Evolutionary conservation across 2,888 invertebrate genomes (phyloP), one percentile per base, ranked within the genome.

Genomic region (Acronicta aceris): DNA sequence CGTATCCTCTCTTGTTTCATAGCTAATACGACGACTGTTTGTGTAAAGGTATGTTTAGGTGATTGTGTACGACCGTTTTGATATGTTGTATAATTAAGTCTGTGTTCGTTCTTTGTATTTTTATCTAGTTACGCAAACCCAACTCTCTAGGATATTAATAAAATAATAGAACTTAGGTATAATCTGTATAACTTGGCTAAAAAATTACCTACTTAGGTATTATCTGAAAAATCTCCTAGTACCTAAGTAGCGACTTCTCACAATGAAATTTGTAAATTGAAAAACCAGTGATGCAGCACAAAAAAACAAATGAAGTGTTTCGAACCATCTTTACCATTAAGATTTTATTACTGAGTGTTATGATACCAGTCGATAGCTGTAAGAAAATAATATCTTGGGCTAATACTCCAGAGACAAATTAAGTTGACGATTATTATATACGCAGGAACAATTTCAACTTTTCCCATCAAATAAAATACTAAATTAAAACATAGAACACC

Each of bases 401-500:
- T n/a, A 65, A 65, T 53, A 77, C 88, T 76, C 87, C 53, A 56
- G 84, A 71, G 85, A 60, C 80, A 83, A 82, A 88, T 88, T 85
- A 85, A 75, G 58, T 62, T 67, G 58, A 76, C 66, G 65, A 77
- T 77, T 76, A 78, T 74, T 73, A 79, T 62, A 59, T 74, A 74
- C 78, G 73, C 80, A 77, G 48, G 48, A 83, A 84, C 57, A 59
- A 71, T 86, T 79, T 74, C n/a, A 91, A 90, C 84, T 87, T 90
- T 91, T 90, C 93, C 88, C 93, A 92, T 90, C 86, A 87, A 85
- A 77, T 86, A 78, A 77, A 75, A 78, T 76, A 77, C 75, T 79
- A 82, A 89, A 92, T 91, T 89, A 89, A 91, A 90, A 89, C 84
- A 90, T 85, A 90, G 88, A 72, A 82, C 83, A 87, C 93, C 92